Conservation (phyloP, 2,888 invertebrate species). For the Seira ritae region DNA sequence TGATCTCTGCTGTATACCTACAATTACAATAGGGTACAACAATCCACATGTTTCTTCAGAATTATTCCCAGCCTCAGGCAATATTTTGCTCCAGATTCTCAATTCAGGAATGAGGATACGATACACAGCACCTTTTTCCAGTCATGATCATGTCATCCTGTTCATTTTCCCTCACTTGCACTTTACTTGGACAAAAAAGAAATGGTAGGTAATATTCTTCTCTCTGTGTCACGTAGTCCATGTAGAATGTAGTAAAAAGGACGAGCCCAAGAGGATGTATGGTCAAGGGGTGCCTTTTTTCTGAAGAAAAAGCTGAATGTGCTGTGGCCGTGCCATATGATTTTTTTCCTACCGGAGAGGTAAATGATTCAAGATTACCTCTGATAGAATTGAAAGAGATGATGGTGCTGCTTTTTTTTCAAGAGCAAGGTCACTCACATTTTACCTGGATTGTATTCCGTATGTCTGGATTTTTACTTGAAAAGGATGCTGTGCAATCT, state of each 20-base stretch:
- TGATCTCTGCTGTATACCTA: too few species aligned
- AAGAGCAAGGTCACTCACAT: slow-evolving; percentile 50
- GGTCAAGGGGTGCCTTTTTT: background rate
- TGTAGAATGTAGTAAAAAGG: background rate
- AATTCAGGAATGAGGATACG: background rate
- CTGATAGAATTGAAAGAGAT: too few species aligned
- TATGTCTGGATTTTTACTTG: background rate
- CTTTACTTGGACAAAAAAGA: too few species aligned
- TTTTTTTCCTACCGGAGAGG: slow-evolving; percentile 15
- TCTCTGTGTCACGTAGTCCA: background rate
- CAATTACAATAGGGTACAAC: too few species aligned
- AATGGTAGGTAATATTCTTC: too few species aligned
- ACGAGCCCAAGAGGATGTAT: background rate
- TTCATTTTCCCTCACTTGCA: too few species aligned
- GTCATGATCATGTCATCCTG: too few species aligned
- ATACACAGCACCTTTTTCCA: background rate
- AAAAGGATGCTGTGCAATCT: slow-evolving; percentile 11
- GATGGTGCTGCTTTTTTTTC: too few species aligned
- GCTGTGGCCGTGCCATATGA: slow-evolving; percentile 10
- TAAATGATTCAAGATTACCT: slow-evolving; percentile 3
- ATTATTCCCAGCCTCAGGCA: background rate
- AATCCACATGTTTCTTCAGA: background rate
- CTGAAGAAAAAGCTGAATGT: slow-evolving; percentile 3
- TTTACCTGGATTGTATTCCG: slow-evolving; percentile 18
- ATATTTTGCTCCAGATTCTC: background rate